Percentiles rank a stretch among this genome's conserved stretches.
phyloP scores from a whole-genome alignment of 2,888 invertebrate species.

The Apotomis betuletana region DNA sequence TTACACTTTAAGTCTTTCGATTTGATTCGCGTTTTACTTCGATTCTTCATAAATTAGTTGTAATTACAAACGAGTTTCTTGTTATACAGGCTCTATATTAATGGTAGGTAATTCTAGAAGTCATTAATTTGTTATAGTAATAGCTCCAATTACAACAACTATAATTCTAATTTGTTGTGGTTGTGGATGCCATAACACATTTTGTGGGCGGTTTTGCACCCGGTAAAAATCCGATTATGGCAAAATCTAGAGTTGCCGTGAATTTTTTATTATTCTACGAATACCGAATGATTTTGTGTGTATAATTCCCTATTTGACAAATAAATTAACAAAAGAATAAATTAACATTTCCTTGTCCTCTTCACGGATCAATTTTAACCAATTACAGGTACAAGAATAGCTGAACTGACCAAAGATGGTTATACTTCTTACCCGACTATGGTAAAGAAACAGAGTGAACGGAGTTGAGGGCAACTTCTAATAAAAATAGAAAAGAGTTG shows the following conservation, averaged over 20 bases:
- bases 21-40: slow-evolving; percentile 4
- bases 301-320: no score
- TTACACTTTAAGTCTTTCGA: background rate
- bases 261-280: no score
- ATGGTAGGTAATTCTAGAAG: background rate
- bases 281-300: no score
- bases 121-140: background rate
- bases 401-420: no score
- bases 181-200: background rate
- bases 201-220: slow-evolving; percentile 31
- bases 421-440: no score
- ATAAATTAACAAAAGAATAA: no score
- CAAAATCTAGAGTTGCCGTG: background rate
- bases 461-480: no score
- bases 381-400: no score
- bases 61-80: background rate
- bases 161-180: background rate
- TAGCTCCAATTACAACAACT: background rate
- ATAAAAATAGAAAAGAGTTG: no score
- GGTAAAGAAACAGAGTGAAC: no score
- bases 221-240: background rate
- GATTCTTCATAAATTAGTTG: background rate
- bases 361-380: no score
- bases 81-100: background rate
- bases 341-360: no score